phyloP scores from a whole-genome alignment of 2,888 invertebrate genomes.

The Trisateles emortualis region DNA sequence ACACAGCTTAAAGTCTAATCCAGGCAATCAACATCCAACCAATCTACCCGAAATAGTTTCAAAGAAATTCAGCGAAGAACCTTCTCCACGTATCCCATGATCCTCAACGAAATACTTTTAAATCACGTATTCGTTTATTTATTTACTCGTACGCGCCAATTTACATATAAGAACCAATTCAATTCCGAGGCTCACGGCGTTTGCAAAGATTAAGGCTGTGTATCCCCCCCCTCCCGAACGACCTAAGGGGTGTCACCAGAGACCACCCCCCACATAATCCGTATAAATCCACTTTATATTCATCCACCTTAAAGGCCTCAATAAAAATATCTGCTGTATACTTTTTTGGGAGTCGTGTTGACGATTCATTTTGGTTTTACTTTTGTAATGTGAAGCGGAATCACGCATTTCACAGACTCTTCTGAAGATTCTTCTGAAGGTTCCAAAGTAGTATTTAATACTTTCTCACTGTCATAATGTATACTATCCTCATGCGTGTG shows the following conservation, averaged over 20 bases:
- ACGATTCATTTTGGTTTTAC: slow-evolving; percentile 43
- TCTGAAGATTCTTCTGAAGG: neutral
- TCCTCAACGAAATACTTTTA: slow-evolving; percentile 69
- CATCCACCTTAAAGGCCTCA: slow-evolving; percentile 85
- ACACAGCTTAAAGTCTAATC: slow-evolving; percentile 18
- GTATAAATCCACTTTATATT: slow-evolving; percentile 85
- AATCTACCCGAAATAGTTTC: slow-evolving; percentile 37
- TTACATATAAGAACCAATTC: slow-evolving; percentile 84
- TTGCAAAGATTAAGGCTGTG: slow-evolving; percentile 80
- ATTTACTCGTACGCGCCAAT: slow-evolving; percentile 83
- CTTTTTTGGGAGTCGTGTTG: slow-evolving; percentile 59
- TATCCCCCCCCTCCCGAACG: slow-evolving; percentile 54
- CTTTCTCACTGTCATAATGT: too few relatives aligned
- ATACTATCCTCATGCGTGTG: too few relatives aligned
- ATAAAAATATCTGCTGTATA: slow-evolving; percentile 78
- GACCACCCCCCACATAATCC: slow-evolving; percentile 75
- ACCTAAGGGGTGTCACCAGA: slow-evolving; percentile 48
- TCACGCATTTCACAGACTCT: neutral
- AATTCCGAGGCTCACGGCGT: slow-evolving; percentile 80
- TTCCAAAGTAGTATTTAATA: too few relatives aligned
- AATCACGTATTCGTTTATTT: slow-evolving; percentile 79
- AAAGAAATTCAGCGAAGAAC: slow-evolving; percentile 35
- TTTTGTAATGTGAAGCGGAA: slow-evolving; percentile 11
- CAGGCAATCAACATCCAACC: slow-evolving; percentile 36
- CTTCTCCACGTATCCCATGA: slow-evolving; percentile 60